Evolutionary conservation across 2,797 vertebrate genomes (phyloP).

Genomic region (Rhynchonycteris naso): DNA sequence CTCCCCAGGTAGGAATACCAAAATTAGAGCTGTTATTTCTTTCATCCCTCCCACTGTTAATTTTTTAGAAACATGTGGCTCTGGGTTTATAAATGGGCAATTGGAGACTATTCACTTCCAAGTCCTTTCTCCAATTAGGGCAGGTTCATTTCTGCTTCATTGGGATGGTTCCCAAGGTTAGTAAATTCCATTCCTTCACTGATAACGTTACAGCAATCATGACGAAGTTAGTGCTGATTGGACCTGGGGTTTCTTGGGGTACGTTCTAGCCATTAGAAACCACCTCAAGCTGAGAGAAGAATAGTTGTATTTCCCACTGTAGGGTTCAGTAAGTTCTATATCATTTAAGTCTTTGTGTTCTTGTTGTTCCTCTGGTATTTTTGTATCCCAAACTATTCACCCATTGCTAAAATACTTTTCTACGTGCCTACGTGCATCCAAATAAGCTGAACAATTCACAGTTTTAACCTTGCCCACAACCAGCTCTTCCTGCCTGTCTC

Average conservation of each 20-base stretch:
- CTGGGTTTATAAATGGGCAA: constrained; percentile 68
- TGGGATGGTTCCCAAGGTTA: constrained; percentile 68
- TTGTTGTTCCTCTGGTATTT: neutral
- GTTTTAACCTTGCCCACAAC: neutral
- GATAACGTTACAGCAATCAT: constrained; percentile 50
- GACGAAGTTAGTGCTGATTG: constrained; percentile 45
- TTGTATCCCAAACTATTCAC: neutral
- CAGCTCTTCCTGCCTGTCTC: neutral
- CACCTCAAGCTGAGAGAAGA: constrained; percentile 15
- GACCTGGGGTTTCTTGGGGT: constrained; percentile 30
- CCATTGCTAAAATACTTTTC: neutral
- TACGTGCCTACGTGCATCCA: neutral
- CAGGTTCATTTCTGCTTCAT: constrained; percentile 69
- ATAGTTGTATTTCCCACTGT: neutral
- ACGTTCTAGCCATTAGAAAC: constrained; percentile 21
- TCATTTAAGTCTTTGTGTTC: neutral
- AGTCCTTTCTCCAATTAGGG: constrained; percentile 65
- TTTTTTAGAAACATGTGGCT: constrained; percentile 61
- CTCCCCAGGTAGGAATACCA: constrained; percentile 45
- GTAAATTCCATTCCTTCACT: constrained; percentile 67
- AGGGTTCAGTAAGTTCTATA: neutral
- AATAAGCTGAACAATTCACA: constrained; percentile 6
- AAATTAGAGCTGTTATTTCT: constrained; percentile 60
- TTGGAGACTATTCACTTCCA: constrained; percentile 72
- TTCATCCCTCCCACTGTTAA: constrained; percentile 59